phyloP scores from a whole-genome alignment of 53 echinoderm and acorn worm genomes.

The Echinarachnius parma region DNA sequence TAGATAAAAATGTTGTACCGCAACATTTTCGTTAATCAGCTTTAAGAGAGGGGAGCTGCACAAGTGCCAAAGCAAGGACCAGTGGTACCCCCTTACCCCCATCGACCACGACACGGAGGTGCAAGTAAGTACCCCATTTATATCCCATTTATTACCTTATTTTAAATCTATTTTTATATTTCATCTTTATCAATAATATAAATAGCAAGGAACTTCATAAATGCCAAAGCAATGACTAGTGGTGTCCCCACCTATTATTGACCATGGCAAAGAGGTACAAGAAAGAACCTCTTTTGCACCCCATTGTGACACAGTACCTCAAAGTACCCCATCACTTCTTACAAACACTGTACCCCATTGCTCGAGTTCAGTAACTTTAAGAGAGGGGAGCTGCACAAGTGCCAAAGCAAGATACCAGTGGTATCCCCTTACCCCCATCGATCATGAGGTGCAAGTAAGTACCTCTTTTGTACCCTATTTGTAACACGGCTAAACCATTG shows the following conservation, averaged over 20 bases:
- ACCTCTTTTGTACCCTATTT: too few relatives aligned
- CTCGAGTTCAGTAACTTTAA: too few relatives aligned
- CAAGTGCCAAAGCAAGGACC: slow-evolving; percentile 82
- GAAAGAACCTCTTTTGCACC: slow-evolving; percentile 51
- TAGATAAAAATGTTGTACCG: too few relatives aligned
- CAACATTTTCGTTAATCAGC: too few relatives aligned
- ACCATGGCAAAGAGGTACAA: slow-evolving; percentile 94
- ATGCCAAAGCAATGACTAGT: slow-evolving; percentile 87
- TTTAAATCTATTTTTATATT: too few relatives aligned
- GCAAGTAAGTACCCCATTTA: slow-evolving; percentile 92
- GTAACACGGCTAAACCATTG: too few relatives aligned
- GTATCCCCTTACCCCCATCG: slow-evolving; percentile 71
- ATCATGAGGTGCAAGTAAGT: slow-evolving; percentile 94
- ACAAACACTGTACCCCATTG: too few relatives aligned
- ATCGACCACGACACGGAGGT: slow-evolving; percentile 95
- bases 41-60: slow-evolving; percentile 83
- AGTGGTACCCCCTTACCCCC: slow-evolving; percentile 78
- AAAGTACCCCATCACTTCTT: too few relatives aligned
- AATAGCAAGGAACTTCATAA: slow-evolving; percentile 69
- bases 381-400: slow-evolving; percentile 77
- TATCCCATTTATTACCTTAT: too few relatives aligned
- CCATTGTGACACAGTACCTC: too few relatives aligned
- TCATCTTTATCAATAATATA: too few relatives aligned
- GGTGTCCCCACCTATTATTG: slow-evolving; percentile 71
- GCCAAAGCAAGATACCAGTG: slow-evolving; percentile 92